Conservation (phyloP, 2,888 invertebrate genomes). For the Ectemnius continuus region DNA sequence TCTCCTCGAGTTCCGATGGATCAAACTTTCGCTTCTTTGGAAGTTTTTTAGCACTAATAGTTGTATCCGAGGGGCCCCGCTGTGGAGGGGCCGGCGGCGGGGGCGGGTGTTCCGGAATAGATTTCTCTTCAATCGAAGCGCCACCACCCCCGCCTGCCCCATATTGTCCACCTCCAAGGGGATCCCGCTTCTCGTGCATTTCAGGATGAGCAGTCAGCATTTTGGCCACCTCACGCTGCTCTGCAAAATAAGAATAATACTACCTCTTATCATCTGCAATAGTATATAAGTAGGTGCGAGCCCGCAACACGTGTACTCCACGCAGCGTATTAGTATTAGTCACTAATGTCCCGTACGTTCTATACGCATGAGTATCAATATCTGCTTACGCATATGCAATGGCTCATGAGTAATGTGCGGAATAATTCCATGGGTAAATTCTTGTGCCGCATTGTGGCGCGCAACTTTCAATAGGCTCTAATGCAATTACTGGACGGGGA, state of each 20-base stretch:
- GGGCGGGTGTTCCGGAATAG: conserved; percentile 70
- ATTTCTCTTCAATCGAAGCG: conserved; percentile 71
- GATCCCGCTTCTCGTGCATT: conserved; percentile 74
- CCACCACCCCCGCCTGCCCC: conserved; percentile 71
- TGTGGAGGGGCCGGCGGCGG: conserved; percentile 81
- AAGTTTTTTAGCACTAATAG: conserved; percentile 83
- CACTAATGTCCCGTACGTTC: too few relatives aligned
- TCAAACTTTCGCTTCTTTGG: conserved; percentile 96
- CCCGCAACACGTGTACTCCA: too few relatives aligned
- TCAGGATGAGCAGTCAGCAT: conserved; percentile 76
- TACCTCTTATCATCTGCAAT: too few relatives aligned
- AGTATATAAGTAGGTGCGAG: too few relatives aligned
- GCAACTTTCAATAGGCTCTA: too few relatives aligned
- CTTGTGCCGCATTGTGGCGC: too few relatives aligned
- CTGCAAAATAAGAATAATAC: conserved; percentile 48
- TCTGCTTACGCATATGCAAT: too few relatives aligned
- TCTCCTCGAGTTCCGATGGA: conserved; percentile 87
- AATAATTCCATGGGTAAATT: too few relatives aligned
- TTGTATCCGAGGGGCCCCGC: conserved; percentile 78
- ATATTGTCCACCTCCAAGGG: conserved; percentile 71
- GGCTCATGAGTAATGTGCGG: too few relatives aligned
- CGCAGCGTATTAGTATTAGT: too few relatives aligned
- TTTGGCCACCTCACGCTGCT: conserved; percentile 74
- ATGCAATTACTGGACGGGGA: too few relatives aligned
- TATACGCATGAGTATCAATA: too few relatives aligned